Percentiles rank a stretch among this genome's conserved stretches.
Conservation (phyloP, 2,888 invertebrate genomes). For the Epinotia bilunana region DNA sequence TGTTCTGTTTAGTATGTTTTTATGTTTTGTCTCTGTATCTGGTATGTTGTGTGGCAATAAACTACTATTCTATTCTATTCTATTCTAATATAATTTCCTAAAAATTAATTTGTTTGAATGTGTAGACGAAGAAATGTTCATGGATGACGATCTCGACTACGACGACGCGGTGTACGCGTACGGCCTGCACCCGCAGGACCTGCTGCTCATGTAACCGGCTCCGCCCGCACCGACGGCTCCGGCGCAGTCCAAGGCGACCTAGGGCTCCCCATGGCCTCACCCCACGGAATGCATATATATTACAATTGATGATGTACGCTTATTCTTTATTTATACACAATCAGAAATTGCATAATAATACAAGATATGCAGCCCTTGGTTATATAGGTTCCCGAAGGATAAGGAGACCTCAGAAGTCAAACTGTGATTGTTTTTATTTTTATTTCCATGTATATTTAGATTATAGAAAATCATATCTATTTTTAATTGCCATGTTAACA, state of each 20-base stretch:
- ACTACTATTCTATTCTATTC: too few species aligned
- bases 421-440: conserved; percentile 45
- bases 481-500: conserved; percentile 29
- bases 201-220: conserved; percentile 58
- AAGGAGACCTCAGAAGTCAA: conserved; percentile 34
- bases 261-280: neutral
- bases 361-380: conserved; percentile 1
- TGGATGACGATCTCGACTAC: conserved; percentile 68
- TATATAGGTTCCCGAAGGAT: neutral
- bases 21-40: too few species aligned
- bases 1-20: too few species aligned
- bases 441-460: conserved; percentile 39
- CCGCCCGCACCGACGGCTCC: neutral
- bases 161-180: conserved; percentile 60
- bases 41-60: too few species aligned
- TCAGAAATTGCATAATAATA: conserved; percentile 25
- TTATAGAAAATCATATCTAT: conserved; percentile 39
- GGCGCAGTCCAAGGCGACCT: neutral
- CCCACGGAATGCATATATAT: conserved; percentile 1
- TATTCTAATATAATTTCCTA: too few species aligned
- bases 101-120: neutral
- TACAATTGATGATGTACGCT: conserved; percentile 31
- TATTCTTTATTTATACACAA: conserved; percentile 33
- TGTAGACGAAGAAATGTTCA: conserved; percentile 66
- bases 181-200: conserved; percentile 60